Base-by-base conservation (phyloP, 1,140 invertebrate species). In the Drosophila oshimai region DNA sequence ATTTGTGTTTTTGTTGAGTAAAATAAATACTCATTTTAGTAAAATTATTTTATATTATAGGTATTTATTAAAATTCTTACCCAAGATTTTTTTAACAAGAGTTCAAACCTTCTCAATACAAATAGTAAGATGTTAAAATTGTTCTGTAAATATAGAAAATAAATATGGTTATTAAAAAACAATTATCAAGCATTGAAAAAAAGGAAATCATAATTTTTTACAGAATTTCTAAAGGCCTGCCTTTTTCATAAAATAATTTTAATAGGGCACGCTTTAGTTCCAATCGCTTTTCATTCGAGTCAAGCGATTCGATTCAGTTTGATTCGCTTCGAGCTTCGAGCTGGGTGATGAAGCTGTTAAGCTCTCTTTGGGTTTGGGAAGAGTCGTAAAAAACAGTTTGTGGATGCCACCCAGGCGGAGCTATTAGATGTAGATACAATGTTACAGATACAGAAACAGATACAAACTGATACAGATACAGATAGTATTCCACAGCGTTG, bases 401-500 rank as follows among this genome's bases (percentile, higher is more conserved):
- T 49, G 62, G 60, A 84, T 79, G 74, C 80, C 80, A 84, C 80
- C 74, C 80, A 84, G 22, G 57, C 46, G 17, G 24, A 17, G 44
- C 37, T 60, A 37, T 37, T 71, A 74, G 33, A 60, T 33, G 31
- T 34, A 55, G 17, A 49, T 36, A 47, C 54, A 57, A 17, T 7
- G 20, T 39, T 20, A 41, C 34, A n/a, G 1, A 2, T 4, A 7
- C 22, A 49, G 15, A 18, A 34, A 44, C 37, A 31, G 18, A 46
- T 57, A 26, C 41, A 24, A 13, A 24, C 50, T 37, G 51, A 26
- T 37, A 39, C 24, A 54, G 36, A 42, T 53, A 20, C 47, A 37
- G 33, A 26, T 61, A 70, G 50, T 58, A 36, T 68, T 70, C 54
- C 58, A 51, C 58, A 54, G 80, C 80, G 73, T 87, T 77, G 62